Conservation (phyloP, 2,888 invertebrate genomes). For the Eretmocerus hayati region DNA sequence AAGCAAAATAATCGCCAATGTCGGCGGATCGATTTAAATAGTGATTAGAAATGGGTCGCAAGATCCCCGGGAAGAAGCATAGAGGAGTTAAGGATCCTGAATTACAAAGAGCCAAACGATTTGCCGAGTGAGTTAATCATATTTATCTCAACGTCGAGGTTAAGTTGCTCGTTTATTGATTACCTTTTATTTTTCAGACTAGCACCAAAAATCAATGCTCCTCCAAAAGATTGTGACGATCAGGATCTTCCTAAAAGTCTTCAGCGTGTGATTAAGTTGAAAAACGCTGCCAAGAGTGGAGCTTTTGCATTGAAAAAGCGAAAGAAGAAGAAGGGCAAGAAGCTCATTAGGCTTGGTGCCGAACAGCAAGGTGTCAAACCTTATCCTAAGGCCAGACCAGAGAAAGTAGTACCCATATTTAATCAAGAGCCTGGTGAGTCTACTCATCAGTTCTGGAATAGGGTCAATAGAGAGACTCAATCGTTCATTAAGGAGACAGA, state of each 20-base stretch:
- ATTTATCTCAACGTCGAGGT: too few species aligned
- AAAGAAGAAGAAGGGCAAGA: slow-evolving; percentile 30
- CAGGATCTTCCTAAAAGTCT: slow-evolving; percentile 70
- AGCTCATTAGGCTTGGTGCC: slow-evolving; percentile 18
- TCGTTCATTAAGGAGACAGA: slow-evolving; percentile 56
- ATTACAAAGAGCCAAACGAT: slow-evolving; percentile 59
- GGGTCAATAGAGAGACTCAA: slow-evolving; percentile 60
- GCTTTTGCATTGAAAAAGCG: slow-evolving; percentile 40
- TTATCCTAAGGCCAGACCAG: slow-evolving; percentile 37
- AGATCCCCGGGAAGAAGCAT: slow-evolving; percentile 77
- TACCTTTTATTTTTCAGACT: slow-evolving; percentile 48
- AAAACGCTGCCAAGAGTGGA: slow-evolving; percentile 48
- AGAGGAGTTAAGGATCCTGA: slow-evolving; percentile 70
- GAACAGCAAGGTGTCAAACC: slow-evolving; percentile 2
- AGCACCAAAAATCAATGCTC: slow-evolving; percentile 66
- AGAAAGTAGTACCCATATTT: slow-evolving; percentile 52
- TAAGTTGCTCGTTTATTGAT: background rate
- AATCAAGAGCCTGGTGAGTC: slow-evolving; percentile 58
- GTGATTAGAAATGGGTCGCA: slow-evolving; percentile 56
- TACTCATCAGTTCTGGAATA: slow-evolving; percentile 55
- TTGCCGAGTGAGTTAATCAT: slow-evolving; percentile 60
- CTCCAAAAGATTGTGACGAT: slow-evolving; percentile 62
- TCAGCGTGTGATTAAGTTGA: slow-evolving; percentile 57
- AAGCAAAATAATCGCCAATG: slow-evolving; percentile 10
- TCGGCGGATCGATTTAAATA: background rate